Base-by-base conservation (phyloP, 2,113 vertebrate genomes). In the Elephantulus edwardii region DNA sequence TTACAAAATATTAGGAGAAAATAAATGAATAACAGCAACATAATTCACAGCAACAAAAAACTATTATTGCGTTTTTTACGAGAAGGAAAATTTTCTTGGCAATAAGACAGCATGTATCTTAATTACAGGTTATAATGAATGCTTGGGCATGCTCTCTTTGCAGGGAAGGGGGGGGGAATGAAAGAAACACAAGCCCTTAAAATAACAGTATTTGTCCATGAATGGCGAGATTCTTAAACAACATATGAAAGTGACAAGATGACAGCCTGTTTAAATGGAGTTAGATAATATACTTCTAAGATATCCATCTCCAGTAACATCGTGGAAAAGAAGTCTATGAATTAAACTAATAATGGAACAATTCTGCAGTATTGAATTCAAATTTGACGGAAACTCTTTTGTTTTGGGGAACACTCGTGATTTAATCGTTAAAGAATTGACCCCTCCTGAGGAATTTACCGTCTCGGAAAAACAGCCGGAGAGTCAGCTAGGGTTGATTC, bases 181-280 rank as follows among this genome's bases (percentile, higher is more conserved):
- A 87, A 93, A 84, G 71, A 52, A 95, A 92, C 64, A 84, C 83
- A 93, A 89, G 54, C 50, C 84, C 46, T 90, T 88, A 93, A 95
- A 95, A 94, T 94, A 95, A 90, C 48, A 88, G 79, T 80, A 66
- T 96, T 95, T 96, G 90, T 90, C 90, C 85, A 28, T 90, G 91
- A 94, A 72, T 91, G 77, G 68, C 66, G 64, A 95, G 40, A 92
- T 80, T 75, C 86, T 91, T 88, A 86, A 95, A 86, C 35, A 80
- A 86, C 88, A 88, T 44, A 35, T 44, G 54, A 42, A 93, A 95
- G 33, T 92, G 76, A 93, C 93, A 95, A 90, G 91, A 92, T 91
- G 89, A 95, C 89, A 89, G 76, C 77, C 72, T 93, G 50, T 90
- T 93, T 94, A 90, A 95, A 94, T 71, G 92, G 20, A 44, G 64